Conservation (phyloP, 2,888 invertebrate species). For the Hymenopus coronatus region DNA sequence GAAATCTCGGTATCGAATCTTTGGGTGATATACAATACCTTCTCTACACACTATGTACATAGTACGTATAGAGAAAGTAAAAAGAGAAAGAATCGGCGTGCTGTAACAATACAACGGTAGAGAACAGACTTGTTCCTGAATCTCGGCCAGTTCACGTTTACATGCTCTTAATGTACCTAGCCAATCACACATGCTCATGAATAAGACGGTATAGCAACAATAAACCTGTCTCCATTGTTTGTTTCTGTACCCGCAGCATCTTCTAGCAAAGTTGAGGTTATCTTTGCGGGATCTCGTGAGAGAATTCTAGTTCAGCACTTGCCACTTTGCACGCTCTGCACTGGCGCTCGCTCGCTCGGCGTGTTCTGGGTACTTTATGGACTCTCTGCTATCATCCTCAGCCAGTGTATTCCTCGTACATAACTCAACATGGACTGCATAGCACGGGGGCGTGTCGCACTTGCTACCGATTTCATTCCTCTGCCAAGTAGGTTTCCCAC, state of each 20-base stretch:
- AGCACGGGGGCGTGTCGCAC: not conserved
- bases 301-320: too few species aligned
- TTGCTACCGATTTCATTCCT: not conserved
- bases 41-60: too few species aligned
- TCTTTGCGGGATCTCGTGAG: not conserved
- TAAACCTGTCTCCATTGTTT: not conserved
- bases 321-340: not conserved
- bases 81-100: too few species aligned
- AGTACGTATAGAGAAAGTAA: too few species aligned
- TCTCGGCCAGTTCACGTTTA: too few species aligned
- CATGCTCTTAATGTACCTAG: too few species aligned
- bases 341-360: too few species aligned
- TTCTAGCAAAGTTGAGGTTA: not conserved
- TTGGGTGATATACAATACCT: too few species aligned
- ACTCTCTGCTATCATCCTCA: not conserved
- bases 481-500: not conserved
- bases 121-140: too few species aligned
- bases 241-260: not conserved
- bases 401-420: not conserved
- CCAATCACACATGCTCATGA: not conserved
- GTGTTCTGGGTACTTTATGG: not conserved
- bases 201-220: not conserved
- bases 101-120: too few species aligned
- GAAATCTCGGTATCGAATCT: too few species aligned
- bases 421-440: not conserved